Evolutionary conservation across 2,888 invertebrate species (phyloP).

Genomic region (Pyrrhia umbra): DNA sequence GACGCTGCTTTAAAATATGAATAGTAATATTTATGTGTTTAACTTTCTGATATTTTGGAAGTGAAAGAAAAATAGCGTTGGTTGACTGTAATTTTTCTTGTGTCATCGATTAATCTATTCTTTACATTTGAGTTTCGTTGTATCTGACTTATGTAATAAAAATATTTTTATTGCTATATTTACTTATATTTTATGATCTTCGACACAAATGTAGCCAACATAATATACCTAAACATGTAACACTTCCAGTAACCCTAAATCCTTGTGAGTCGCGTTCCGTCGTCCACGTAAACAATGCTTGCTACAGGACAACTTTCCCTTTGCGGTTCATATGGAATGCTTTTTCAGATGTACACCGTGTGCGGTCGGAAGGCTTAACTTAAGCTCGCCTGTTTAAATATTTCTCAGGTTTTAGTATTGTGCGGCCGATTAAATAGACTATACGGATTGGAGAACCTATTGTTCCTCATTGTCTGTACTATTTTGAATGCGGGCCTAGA

Average conservation of each 20-base stretch:
- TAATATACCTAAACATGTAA: neutral
- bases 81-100: too few species aligned
- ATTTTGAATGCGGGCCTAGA: slow-evolving; percentile 15
- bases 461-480: slow-evolving; percentile 24
- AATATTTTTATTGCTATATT: too few species aligned
- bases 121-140: too few species aligned
- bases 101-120: too few species aligned
- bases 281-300: slow-evolving; percentile 82
- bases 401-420: slow-evolving; percentile 55
- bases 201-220: too few species aligned
- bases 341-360: slow-evolving; percentile 64
- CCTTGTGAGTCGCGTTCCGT: slow-evolving; percentile 40
- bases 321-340: slow-evolving; percentile 74
- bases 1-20: too few species aligned
- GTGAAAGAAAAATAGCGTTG: too few species aligned
- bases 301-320: slow-evolving; percentile 74
- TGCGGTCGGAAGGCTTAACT: slow-evolving; percentile 56
- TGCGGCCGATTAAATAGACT: slow-evolving; percentile 38
- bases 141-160: too few species aligned
- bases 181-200: too few species aligned
- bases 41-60: too few species aligned
- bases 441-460: slow-evolving; percentile 35
- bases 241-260: slow-evolving; percentile 50
- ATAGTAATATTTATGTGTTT: too few species aligned
- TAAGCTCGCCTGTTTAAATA: slow-evolving; percentile 52